phyloP scores from a whole-genome alignment of 2,113 vertebrate genomes.

The Beaufortia kweichowensis region DNA sequence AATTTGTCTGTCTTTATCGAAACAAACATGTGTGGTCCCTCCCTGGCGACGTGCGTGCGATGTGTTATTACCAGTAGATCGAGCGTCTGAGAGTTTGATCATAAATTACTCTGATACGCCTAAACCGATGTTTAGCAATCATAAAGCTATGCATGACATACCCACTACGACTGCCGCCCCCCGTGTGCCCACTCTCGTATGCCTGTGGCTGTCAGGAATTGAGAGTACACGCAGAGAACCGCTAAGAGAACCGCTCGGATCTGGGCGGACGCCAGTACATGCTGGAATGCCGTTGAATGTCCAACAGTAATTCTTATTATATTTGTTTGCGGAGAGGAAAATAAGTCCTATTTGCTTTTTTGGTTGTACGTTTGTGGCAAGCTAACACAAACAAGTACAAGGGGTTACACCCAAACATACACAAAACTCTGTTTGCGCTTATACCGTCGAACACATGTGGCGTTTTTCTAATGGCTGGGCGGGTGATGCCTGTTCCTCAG shows the following conservation, averaged over 20 bases:
- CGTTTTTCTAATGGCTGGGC: constrained; percentile 44
- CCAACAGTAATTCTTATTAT: constrained; percentile 21
- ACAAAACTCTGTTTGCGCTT: not conserved
- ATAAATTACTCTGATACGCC: constrained; percentile 63
- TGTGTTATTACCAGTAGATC: constrained; percentile 38
- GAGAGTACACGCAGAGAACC: constrained; percentile 49
- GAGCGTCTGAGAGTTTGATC: constrained; percentile 53
- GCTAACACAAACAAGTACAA: constrained; percentile 48
- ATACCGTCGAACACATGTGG: constrained; percentile 45
- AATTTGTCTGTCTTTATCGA: constrained; percentile 80
- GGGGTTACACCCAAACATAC: constrained; percentile 31
- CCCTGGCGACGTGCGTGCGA: constrained; percentile 53
- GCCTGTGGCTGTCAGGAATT: constrained; percentile 54
- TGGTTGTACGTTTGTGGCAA: constrained; percentile 33
- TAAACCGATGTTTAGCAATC: constrained; percentile 67
- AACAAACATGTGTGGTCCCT: constrained; percentile 77
- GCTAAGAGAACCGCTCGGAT: not conserved
- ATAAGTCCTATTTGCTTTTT: constrained; percentile 50
- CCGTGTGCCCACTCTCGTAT: not conserved
- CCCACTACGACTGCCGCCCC: constrained; percentile 53
- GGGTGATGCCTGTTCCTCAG: constrained; percentile 30
- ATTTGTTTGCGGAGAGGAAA: constrained; percentile 18
- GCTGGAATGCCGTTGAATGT: not conserved
- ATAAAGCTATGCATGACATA: constrained; percentile 69
- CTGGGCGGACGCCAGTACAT: not conserved